Conservation (phyloP, 2,888 invertebrate genomes). For the Villa cingulata region DNA sequence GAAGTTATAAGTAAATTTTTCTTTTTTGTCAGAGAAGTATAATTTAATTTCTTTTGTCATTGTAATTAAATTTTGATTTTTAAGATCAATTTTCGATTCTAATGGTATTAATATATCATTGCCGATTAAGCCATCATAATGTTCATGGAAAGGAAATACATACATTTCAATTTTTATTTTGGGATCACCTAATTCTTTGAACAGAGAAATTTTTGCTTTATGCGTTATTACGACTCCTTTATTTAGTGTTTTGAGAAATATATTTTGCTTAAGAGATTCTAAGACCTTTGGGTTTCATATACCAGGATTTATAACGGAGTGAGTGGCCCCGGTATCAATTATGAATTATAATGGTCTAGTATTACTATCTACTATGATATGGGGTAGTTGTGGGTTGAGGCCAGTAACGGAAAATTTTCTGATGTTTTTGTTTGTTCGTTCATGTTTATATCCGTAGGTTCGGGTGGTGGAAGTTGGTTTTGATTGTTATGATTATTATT, state of each 20-base stretch:
- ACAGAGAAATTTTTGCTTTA: no score
- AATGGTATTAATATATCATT: constrained; percentile 2
- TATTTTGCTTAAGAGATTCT: not conserved
- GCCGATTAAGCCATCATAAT: no score
- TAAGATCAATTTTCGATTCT: not conserved
- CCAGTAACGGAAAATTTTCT: constrained; percentile 4
- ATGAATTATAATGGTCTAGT: no score
- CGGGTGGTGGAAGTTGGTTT: not conserved
- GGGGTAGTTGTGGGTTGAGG: constrained; percentile 1
- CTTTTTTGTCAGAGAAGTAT: not conserved
- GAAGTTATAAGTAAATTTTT: not conserved
- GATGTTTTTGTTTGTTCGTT: not conserved
- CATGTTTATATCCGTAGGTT: not conserved
- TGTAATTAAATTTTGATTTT: not conserved
- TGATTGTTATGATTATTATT: no score
- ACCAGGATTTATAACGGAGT: not conserved
- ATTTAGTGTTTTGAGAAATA: not conserved
- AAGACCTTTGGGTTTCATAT: not conserved
- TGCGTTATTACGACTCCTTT: not conserved
- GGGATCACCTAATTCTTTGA: no score
- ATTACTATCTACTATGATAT: constrained; percentile 1
- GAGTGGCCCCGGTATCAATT: not conserved
- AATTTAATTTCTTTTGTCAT: not conserved
- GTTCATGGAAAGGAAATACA: no score
- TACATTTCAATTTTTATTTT: no score